Conservation (phyloP, 1,140 invertebrate genomes). For the Bradynema listronoti region DNA sequence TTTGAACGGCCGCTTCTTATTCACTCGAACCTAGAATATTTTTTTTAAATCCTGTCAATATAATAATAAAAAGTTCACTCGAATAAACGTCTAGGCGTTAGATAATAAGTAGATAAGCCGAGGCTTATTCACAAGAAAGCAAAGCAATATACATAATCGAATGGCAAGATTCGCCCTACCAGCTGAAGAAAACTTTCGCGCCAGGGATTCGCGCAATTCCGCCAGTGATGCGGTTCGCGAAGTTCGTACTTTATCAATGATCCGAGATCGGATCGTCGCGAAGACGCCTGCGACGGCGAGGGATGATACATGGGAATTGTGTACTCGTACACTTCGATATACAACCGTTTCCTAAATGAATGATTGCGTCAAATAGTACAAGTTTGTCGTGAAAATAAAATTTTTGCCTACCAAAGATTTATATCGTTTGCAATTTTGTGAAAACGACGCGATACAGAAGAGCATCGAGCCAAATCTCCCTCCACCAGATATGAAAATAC, state of each 20-base stretch:
- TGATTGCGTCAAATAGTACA: background rate
- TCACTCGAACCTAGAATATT: too few relatives aligned
- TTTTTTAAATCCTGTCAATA: too few relatives aligned
- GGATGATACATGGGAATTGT: conserved; percentile 85
- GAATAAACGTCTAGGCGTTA: too few relatives aligned
- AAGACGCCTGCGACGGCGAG: too few relatives aligned
- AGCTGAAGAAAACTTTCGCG: conserved; percentile 93
- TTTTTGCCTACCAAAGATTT: conserved; percentile 38
- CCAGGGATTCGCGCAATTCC: conserved; percentile 83
- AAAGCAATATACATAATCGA: background rate
- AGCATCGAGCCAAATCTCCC: conserved; percentile 36
- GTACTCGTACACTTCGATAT: conserved; percentile 91
- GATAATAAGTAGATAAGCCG: conserved; percentile 24
- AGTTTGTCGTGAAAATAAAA: conserved; percentile 6
- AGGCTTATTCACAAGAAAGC: background rate
- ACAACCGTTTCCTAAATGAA: conserved; percentile 75
- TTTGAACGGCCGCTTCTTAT: too few relatives aligned
- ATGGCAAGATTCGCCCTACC: too few relatives aligned
- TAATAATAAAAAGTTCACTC: too few relatives aligned
- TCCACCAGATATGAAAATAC: conserved; percentile 51
- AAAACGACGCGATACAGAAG: conserved; percentile 46
- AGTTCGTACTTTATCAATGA: conserved; percentile 83
- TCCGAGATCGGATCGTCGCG: background rate
- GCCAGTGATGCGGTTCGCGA: conserved; percentile 77
- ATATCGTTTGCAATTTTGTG: conserved; percentile 48